Conservation (phyloP, 2,113 vertebrate genomes). For the Lepisosteus osseus region DNA sequence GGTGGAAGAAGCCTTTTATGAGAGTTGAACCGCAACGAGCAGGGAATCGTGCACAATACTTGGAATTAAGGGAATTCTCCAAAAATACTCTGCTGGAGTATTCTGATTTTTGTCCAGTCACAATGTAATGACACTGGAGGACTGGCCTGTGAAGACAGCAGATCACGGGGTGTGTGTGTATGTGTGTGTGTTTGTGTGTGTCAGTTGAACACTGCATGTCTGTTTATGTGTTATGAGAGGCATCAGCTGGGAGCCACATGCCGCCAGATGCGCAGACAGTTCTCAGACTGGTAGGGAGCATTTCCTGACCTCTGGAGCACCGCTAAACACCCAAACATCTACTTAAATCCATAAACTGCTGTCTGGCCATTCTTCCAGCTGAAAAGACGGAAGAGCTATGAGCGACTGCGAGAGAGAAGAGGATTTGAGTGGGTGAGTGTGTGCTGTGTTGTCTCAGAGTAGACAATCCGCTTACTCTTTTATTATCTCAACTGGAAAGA, state of each 20-base stretch:
- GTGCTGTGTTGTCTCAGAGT: neutral
- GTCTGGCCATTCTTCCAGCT: neutral
- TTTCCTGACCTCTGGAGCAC: neutral
- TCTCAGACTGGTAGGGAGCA: no score
- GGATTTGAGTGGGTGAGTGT: neutral
- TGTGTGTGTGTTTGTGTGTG: no score
- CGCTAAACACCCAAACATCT: neutral
- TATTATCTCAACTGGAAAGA: slow-evolving; percentile 4
- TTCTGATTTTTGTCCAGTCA: no score
- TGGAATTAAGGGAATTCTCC: no score
- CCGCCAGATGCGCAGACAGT: neutral
- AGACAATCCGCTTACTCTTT: neutral
- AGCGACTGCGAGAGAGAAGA: neutral
- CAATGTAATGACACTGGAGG: no score
- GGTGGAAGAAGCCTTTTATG: no score
- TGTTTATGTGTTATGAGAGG: neutral
- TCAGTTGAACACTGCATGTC: no score
- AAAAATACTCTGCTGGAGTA: no score
- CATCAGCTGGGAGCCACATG: slow-evolving; percentile 8
- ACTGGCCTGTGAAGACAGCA: no score
- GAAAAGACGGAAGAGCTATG: neutral
- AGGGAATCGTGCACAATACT: no score
- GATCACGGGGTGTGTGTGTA: no score
- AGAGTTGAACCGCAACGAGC: no score
- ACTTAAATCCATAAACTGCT: neutral